Evolutionary conservation across 1,140 invertebrate genomes (phyloP).

Genomic region (Drosophila watanabei): DNA sequence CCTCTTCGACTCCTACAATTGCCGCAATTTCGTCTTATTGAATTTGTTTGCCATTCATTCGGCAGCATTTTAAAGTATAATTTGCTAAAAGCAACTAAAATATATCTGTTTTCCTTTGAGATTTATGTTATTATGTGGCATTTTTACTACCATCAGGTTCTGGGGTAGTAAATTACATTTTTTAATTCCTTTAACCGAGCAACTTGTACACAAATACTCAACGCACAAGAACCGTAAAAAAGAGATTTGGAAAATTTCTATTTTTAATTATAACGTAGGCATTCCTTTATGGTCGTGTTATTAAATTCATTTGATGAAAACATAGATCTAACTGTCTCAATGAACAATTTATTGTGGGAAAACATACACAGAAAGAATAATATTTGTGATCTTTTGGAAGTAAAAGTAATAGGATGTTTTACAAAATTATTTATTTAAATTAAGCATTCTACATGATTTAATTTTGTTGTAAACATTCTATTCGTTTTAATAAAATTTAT

Average conservation of each 20-base stretch:
- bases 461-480: too few species aligned
- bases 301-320: constrained; percentile 51
- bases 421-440: neutral
- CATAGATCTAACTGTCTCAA: constrained; percentile 20
- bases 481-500: neutral
- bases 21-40: constrained; percentile 47
- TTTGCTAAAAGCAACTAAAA: constrained; percentile 32
- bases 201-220: constrained; percentile 19
- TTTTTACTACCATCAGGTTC: constrained; percentile 50
- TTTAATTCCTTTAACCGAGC: constrained; percentile 16
- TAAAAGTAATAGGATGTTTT: neutral
- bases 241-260: constrained; percentile 27
- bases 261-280: constrained; percentile 29
- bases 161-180: constrained; percentile 57
- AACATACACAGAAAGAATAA: neutral
- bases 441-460: too few species aligned
- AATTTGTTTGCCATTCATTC: constrained; percentile 42
- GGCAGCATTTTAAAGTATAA: constrained; percentile 40
- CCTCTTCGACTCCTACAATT: constrained; percentile 8
- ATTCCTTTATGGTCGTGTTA: constrained; percentile 20
- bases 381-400: neutral
- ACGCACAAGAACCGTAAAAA: constrained; percentile 22
- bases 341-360: constrained; percentile 18
- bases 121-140: constrained; percentile 53
- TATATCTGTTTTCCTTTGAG: constrained; percentile 39